Base-by-base conservation (phyloP, 2,888 invertebrate species). In the Phalera bucephala region DNA sequence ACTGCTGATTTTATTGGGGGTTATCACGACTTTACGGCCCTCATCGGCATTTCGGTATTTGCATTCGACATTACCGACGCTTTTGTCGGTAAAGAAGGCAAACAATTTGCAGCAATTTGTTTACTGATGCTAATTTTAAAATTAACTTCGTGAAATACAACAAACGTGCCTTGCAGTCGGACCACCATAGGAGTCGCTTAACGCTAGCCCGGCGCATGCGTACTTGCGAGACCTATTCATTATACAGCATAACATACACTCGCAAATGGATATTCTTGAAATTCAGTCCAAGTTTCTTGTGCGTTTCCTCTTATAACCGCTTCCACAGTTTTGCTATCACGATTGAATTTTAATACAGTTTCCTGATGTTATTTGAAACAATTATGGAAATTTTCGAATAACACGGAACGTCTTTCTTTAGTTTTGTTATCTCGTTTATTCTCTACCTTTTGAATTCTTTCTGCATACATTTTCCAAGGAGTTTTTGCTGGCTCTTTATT, bases 111-210 rank as follows among this genome's bases (percentile, higher is more conserved):
- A 64, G 69, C 72, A 79, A 79, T 82, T 78, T 78, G 82, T 85
- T 80, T 80, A 72, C 77, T 52, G 67, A 80, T 76, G 84, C 81
- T 82, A 84, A 88, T 88, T 87, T 88, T 86, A 80, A 86, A 87
- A 85, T 85, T 79, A 81, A 83, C 84, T 69, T 83, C 80, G 75
- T 78, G 80, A 78, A 81, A 74, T 83, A 78, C 76, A 77, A 81
- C 80, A 85, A 85, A 87, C 88, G 86, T 87, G 87, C 83, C 57
- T 69, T 51, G 55, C 51, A 49, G 52, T 56, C 53, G 68, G 88
- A 88, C 88, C 88, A 88, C 88, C 88, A 49, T 68, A 61, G 75
- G 79, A 68, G 61, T 29, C 52, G 42, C 46, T 59, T 57, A 55
- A 55, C 56, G 51, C 52, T 46, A 57, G 43, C 12, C 45, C 49